Evolutionary conservation across 2,888 invertebrate species (phyloP), one percentile per base, ranked within the genome.

Genomic region (Cryptosula pallasiana): DNA sequence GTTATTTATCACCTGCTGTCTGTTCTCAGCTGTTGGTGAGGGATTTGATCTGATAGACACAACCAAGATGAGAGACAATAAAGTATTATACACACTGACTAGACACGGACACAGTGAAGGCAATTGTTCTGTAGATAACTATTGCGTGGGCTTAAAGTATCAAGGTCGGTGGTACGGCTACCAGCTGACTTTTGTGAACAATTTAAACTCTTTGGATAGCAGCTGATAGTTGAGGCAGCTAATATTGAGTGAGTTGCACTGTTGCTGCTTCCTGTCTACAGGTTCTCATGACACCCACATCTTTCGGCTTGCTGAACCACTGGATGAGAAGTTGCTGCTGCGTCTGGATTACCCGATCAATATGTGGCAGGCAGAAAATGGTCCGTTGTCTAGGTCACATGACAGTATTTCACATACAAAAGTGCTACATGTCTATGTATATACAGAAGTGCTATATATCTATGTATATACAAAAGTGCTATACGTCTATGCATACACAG

Each of bases 331-430:
- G 3, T 13, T 29, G 5, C 63, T 63, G n/a, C 63, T 63, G 3
- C 20, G 32, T 13, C 34, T 63, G 5, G 63, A 63, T 27, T 63
- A 63, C 32, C 63, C 63, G 9, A 63, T 63, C 29, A 63, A 63
- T n/a, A 29, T 32, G 63, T 63, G 63, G 63, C 63, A 63, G 32
- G 63, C 63, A 29, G 63, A 63, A 63, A 63, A 63, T 32, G 63
- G 63, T 63, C 25, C 9, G 63, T 32, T 45, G n/a, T n/a, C n/a
- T n/a, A n/a, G n/a, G n/a, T n/a, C n/a, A n/a, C n/a, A n/a, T n/a
- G n/a, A n/a, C n/a, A n/a, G n/a, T n/a, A n/a, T n/a, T n/a, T n/a
- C n/a, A n/a, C n/a, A n/a, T n/a, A n/a, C n/a, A n/a, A n/a, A n/a
- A n/a, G n/a, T n/a, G n/a, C n/a, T n/a, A n/a, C n/a, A n/a, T n/a